Evolutionary conservation across 2,797 vertebrate species (phyloP).

Genomic region (Cynopterus sphinx): DNA sequence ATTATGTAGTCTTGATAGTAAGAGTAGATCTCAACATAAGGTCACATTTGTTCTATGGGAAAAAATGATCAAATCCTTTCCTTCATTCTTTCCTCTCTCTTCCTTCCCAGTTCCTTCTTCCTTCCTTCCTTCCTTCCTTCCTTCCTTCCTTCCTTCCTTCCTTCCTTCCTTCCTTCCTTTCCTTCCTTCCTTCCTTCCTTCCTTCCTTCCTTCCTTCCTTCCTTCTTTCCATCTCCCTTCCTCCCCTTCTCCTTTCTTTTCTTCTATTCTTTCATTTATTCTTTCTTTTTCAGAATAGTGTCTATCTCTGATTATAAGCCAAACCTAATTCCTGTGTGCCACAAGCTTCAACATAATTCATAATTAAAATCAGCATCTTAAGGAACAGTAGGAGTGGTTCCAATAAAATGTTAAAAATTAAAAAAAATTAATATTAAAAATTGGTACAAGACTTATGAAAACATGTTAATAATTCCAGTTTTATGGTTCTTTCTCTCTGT

Average conservation of each 20-base stretch:
- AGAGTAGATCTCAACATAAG: not conserved
- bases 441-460: not conserved
- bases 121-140: not conserved
- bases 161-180: not conserved
- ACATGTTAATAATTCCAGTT: not conserved
- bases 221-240: not conserved
- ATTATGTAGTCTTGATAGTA: not conserved
- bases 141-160: too few relatives aligned
- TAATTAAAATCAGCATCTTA: not conserved
- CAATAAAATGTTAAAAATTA: not conserved
- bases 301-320: not conserved
- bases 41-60: not conserved
- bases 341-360: not conserved
- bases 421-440: constrained; percentile 16
- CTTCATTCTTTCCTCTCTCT: not conserved
- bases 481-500: not conserved
- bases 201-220: too few relatives aligned
- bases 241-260: not conserved
- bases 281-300: not conserved
- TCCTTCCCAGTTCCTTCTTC: too few relatives aligned
- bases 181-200: not conserved
- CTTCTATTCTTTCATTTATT: not conserved
- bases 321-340: not conserved
- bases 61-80: not conserved
- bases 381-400: not conserved